Evolutionary conservation across 2,888 invertebrate species (phyloP), one percentile per base, ranked within the genome.

Genomic region (Noctua fimbriata): DNA sequence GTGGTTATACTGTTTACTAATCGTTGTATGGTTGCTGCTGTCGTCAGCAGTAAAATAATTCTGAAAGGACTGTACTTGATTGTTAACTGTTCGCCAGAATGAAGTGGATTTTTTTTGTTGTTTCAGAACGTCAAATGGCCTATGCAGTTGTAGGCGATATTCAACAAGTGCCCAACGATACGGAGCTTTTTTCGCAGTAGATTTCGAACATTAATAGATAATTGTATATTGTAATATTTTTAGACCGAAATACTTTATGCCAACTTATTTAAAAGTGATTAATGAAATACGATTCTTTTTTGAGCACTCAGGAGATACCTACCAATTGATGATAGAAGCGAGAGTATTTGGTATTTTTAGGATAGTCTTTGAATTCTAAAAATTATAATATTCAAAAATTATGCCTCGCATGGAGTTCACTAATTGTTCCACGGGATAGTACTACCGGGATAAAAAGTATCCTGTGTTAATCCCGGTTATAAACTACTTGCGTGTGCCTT

Each of bases 101-200:
- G 7, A 60, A 28, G 1, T 28, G 63, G 9, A 1, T 28, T 60
- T 16, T 60, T 12, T 18, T 67, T 44, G 24, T 44, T 44, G 44
- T 67, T 67, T 24, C 67, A 67, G 67, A 1, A 5, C 0, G n/a
- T 28, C 9, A 67, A 67, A 67, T 67, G 67, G 67, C 67, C n/a
- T 67, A 67, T n/a, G 67, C 67, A n/a, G 67, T 67, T 47, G 67
- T 67, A 28, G 67, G 67, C 14, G 67, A 67, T 28, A 5, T 67
- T 67, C n/a, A 18, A 67, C n/a, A 18, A 44, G 67, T 44, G 44
- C 44, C 67, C 18, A 1, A 67, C n/a, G 67, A 67, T 44, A 18
- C 4, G 10, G 44, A 67, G 5, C 36, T 65, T 36, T 21, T 21
- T 5, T 5, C 3, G 21, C 5, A 0, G 2, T 60, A 16, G 32